Base-by-base conservation (phyloP, 1,140 invertebrate species). In the Teleogryllus occipitalis region DNA sequence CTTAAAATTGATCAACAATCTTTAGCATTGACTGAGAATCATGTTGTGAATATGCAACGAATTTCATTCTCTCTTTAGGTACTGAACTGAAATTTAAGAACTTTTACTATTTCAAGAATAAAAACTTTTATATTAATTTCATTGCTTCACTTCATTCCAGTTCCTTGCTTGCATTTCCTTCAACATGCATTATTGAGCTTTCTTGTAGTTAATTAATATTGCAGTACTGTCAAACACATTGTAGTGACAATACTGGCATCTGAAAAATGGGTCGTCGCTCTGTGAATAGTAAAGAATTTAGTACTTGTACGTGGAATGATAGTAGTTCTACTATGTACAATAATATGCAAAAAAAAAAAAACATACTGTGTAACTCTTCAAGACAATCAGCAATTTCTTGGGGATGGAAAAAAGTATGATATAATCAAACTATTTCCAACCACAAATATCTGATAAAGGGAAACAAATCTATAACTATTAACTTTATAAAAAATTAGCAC, bases 351-450 rank as follows among this genome's bases (percentile, higher is more conserved):
- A 65, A 65, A 65, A 39, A 39, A 39, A 39, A 39, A 39, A 39
- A 39, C 27, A 18, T 65, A 14, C 54, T 65, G 54, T 65, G 54
- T 65, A 65, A 65, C 54, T 18, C 54, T 65, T 65, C 10, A 65
- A 65, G 54, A 65, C 54, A 65, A 65, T 65, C 54, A 65, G 54
- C 54, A 65, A 65, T 65, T 65, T 65, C 54, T 65, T 65, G 54
- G 54, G 54, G 54, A 65, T 65, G 54, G 54, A 65, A 14, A 65
- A 14, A 65, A 65, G 18, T 65, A 65, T 65, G 54, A 65, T 10
- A 14, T 65, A 65, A 18, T 18, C 54, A 65, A 65, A 65, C 18
- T 65, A 14, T 10, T 65, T 65, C 18, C 54, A 65, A 65, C 54
- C 10, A 65, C 18, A 65, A 65, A 39, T 39, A 39, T 39, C 27